phyloP scores from a whole-genome alignment of 2,113 vertebrate genomes.

The Clarias batrachus region DNA sequence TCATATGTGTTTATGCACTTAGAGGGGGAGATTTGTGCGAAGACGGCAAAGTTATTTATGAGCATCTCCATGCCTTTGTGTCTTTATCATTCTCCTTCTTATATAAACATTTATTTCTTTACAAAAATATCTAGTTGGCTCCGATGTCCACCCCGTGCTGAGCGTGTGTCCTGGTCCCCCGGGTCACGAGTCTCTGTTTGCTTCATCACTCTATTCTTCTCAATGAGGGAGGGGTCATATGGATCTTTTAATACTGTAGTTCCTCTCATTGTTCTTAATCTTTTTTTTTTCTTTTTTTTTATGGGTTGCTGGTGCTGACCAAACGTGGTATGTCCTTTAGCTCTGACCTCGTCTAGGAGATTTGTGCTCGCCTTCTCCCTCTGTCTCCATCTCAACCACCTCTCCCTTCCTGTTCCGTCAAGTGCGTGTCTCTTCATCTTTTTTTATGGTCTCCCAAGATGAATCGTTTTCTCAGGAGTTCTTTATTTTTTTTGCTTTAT shows the following conservation, averaged over 20 bases:
- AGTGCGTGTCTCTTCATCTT: conserved; percentile 55
- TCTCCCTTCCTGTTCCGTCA: conserved; percentile 67
- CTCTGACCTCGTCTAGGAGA: conserved; percentile 73
- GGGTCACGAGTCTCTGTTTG: conserved; percentile 54
- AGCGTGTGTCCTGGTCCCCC: conserved; percentile 54
- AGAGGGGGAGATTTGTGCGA: conserved; percentile 28
- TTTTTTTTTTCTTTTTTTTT: conserved; percentile 71
- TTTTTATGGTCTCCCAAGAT: conserved; percentile 31
- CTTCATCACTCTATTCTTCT: conserved; percentile 70
- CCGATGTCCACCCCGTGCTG: conserved; percentile 57
- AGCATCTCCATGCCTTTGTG: conserved; percentile 51
- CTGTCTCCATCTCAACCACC: conserved; percentile 60
- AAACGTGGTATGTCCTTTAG: conserved; percentile 67
- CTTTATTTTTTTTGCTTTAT: background rate
- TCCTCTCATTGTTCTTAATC: conserved; percentile 93
- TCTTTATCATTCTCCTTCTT: conserved; percentile 54
- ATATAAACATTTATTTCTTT: conserved; percentile 63
- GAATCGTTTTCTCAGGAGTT: conserved; percentile 27
- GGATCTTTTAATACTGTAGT: conserved; percentile 75
- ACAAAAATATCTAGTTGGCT: conserved; percentile 60
- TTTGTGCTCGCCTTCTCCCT: conserved; percentile 56
- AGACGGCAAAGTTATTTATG: conserved; percentile 44
- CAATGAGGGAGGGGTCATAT: conserved; percentile 75
- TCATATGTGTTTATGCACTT: background rate
- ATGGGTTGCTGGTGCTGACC: conserved; percentile 75